These are phyloP conservation scores for Trachythela sp. DNA, from an alignment of 64 coral and sea anemone species.

Conservation along the genomic window DNA sequence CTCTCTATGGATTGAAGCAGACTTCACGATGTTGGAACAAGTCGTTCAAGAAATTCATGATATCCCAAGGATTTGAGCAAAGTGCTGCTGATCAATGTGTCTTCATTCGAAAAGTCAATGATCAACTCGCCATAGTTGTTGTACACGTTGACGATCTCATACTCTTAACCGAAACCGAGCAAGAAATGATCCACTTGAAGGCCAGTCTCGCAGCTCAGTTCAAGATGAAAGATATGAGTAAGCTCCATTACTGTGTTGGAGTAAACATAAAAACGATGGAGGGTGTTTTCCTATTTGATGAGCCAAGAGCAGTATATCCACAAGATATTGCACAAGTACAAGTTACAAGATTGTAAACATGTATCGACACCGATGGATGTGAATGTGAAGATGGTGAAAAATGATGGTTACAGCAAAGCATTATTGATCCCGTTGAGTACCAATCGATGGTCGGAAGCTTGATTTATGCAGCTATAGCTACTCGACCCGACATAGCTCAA, in stretches of 20 bases:
- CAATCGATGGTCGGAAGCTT: conserved; percentile 1
- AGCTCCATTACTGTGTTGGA: conserved; percentile 1
- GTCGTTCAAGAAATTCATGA: too few species aligned
- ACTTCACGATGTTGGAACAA: conserved; percentile 1
- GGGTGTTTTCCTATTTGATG: background rate
- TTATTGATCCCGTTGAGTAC: background rate
- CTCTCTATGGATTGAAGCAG: conserved; percentile 17
- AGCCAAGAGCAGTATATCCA: conserved; percentile 1
- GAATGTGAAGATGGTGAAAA: conserved; percentile 22
- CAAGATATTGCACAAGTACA: too few species aligned
- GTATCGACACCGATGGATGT: conserved; percentile 1
- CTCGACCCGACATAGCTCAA: too few species aligned
- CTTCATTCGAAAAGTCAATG: background rate
- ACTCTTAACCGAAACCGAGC: too few species aligned
- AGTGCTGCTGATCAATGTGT: conserved; percentile 11
- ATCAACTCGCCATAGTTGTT: too few species aligned
- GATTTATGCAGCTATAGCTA: too few species aligned
- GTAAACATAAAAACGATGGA: conserved; percentile 13
- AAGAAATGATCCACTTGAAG: too few species aligned
- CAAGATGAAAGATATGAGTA: too few species aligned
- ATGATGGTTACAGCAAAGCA: conserved; percentile 18
- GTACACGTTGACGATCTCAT: too few species aligned
- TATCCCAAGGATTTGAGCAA: conserved; percentile 7
- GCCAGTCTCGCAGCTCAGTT: too few species aligned
- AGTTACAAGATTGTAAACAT: conserved; percentile 7